A percentile compares a stretch with the other conserved stretches of the same genome.
Evolutionary conservation across 1,140 invertebrate species (phyloP).

Genomic region (Ericerus pela): DNA sequence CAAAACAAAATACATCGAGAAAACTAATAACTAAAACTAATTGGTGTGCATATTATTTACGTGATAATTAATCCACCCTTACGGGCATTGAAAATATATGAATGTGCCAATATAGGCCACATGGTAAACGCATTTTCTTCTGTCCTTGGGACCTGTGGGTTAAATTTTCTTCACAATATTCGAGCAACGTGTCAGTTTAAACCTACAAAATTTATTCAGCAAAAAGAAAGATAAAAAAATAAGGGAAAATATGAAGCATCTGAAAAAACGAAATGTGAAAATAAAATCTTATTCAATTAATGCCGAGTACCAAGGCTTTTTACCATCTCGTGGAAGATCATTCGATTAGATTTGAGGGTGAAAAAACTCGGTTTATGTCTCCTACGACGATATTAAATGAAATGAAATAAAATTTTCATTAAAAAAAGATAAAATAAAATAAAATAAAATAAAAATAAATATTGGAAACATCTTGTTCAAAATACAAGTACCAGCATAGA

Average conservation of each 20-base stretch:
- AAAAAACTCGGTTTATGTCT: too few relatives aligned
- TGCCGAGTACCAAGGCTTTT: too few relatives aligned
- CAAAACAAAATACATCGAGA: too few relatives aligned
- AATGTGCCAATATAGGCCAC: slow-evolving; percentile 18
- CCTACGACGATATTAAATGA: too few relatives aligned
- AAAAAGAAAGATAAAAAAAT: too few relatives aligned
- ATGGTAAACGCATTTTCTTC: background rate
- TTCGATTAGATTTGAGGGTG: too few relatives aligned
- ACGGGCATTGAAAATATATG: background rate
- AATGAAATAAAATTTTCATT: background rate
- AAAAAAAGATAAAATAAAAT: background rate
- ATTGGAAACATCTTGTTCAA: background rate
- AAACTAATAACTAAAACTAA: too few relatives aligned
- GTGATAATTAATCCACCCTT: slow-evolving; percentile 9
- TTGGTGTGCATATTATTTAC: too few relatives aligned
- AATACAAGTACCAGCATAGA: background rate
- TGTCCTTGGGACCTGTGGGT: background rate
- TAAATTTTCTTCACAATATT: background rate
- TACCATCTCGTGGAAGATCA: too few relatives aligned
- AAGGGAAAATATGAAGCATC: background rate
- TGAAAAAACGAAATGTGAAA: background rate
- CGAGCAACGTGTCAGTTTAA: background rate
- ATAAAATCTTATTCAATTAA: too few relatives aligned
- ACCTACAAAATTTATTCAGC: too few relatives aligned
- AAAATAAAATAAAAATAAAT: background rate